Base-by-base conservation (phyloP, 64 coral and sea anemone genomes). In the Dendrophyllia cribrosa region DNA sequence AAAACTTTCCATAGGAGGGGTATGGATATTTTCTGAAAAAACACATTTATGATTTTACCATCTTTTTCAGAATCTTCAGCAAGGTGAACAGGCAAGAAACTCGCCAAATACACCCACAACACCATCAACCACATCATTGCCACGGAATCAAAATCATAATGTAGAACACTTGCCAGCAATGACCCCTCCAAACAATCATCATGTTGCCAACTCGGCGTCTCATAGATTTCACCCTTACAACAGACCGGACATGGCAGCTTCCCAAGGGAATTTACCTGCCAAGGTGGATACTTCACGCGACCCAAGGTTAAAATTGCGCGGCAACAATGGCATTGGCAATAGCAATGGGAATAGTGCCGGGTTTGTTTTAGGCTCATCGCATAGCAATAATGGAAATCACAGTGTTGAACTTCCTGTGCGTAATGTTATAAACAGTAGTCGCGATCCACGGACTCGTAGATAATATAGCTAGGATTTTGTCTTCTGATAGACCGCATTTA, bases 181-280 rank as follows among this genome's bases (percentile, higher is more conserved):
- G 12, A 78, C 64, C 64, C 47, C 93, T 90, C 25, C 86, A 79
- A 85, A 75, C 66, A 91, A 91, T 22, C 87, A 89, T 24, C 71
- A 85, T 15, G 55, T 58, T 14, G 20, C 51, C 21, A 88, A 78
- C 45, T 72, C 55, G 51, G 78, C 62, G 16, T 43, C 90, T 5
- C 95, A 96, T 74, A 75, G 96, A 69, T 98, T 98, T 64, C 93
- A 98, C 75, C 96, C 96, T n/a, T 98, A 95, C 19, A 43, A 50
- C 45, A 89, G 90, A 88, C 79, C 86, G 4, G 95, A 96, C 70
- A 59, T 46, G n/a, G 17, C 67, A 50, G 45, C 17, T 6, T 64
- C 43, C n/a, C 77, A 68, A 55, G 26, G 78, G 15, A 93, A 88
- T 59, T 73, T 65, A 9, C 65, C 87, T 1, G 43, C 59, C 1